A percentile compares a stretch with the other conserved stretches of the same genome.
These are phyloP conservation scores for Byasa hedistus DNA, from an alignment of 2,888 invertebrate species.

Conservation along the genomic window DNA sequence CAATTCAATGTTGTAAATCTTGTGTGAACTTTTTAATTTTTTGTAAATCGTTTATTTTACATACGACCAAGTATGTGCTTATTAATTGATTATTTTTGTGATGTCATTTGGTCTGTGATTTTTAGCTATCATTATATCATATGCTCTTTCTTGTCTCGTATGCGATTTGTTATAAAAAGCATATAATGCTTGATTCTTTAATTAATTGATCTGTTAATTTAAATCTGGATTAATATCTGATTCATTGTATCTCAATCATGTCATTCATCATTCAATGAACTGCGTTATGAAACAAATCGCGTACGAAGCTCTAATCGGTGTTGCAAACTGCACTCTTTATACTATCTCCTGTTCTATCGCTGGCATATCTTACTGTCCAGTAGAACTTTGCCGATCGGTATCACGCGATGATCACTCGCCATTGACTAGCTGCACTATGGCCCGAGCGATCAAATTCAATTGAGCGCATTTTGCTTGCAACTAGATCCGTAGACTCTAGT, in stretches of 20 bases:
- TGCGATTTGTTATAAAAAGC: conserved; percentile 49
- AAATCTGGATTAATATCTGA: no score
- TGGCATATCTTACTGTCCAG: conserved; percentile 69
- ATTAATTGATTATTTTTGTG: conserved; percentile 56
- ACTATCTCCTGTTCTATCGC: conserved; percentile 77
- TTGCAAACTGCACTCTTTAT: conserved; percentile 81
- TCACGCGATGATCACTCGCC: conserved; percentile 70
- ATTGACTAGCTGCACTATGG: conserved; percentile 59
- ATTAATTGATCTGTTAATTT: no score
- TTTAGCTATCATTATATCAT: conserved; percentile 75
- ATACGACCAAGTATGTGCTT: conserved; percentile 58
- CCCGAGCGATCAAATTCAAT: conserved; percentile 71
- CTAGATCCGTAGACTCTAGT: conserved; percentile 78
- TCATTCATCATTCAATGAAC: background rate
- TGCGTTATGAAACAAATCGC: conserved; percentile 44
- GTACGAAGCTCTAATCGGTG: conserved; percentile 69
- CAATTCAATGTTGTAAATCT: conserved; percentile 75
- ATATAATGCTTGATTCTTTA: background rate
- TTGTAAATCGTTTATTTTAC: conserved; percentile 47
- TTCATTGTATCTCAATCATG: no score
- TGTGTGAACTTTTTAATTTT: conserved; percentile 68
- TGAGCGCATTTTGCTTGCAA: conserved; percentile 78
- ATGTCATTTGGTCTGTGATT: conserved; percentile 72
- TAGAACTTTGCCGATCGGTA: conserved; percentile 54
- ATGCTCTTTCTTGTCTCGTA: conserved; percentile 67